Evolutionary conservation across 2,888 invertebrate species (phyloP), one percentile per base, ranked within the genome.

Genomic region (Nephrotoma flavescens): DNA sequence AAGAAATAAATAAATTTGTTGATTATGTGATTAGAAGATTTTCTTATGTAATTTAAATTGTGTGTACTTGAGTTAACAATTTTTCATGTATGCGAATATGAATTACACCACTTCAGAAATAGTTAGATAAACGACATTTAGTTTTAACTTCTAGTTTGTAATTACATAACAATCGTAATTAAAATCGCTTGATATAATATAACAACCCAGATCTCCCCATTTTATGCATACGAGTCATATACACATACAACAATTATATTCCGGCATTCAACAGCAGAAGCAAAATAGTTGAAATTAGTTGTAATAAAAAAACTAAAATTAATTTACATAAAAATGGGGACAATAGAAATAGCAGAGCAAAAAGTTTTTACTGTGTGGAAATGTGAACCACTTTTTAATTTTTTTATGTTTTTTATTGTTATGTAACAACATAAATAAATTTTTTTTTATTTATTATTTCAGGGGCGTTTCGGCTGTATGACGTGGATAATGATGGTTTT

Each of bases 391-490:
- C 15, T 57, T 57, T 52, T 52, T 15, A 52, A n/a, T 52, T 57
- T 15, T 57, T 15, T 57, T 15, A 6, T 57, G 52, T 71, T 31
- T 31, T 0, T 31, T 31, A n/a, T 2, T 2, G 31, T 31, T 31
- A 31, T 31, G 31, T 31, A 31, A 31, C 31, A 71, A 71, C 9
- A 71, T 31, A 71, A 52, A 9, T 71, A n/a, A 9, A 31, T 31
- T 71, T 4, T 31, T 71, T 31, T 71, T 4, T 47, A 71, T 71
- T 19, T 19, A 2, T 71, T 9, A 31, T 84, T 42, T n/a, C 52
- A 98, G 98, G 98, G 98, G 98, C 98, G 87, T 98, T 98, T 92
- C 94, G 97, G 90, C 94, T 98, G 71, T 98, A 98, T 92, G 98
- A 98, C 92, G 97, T 98, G 88, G 98, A 98, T 93, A 97, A 97